Evolutionary conservation across 2,888 invertebrate genomes (phyloP), one percentile per base, ranked within the genome.

Genomic region (Tetramorium bicarinatum): DNA sequence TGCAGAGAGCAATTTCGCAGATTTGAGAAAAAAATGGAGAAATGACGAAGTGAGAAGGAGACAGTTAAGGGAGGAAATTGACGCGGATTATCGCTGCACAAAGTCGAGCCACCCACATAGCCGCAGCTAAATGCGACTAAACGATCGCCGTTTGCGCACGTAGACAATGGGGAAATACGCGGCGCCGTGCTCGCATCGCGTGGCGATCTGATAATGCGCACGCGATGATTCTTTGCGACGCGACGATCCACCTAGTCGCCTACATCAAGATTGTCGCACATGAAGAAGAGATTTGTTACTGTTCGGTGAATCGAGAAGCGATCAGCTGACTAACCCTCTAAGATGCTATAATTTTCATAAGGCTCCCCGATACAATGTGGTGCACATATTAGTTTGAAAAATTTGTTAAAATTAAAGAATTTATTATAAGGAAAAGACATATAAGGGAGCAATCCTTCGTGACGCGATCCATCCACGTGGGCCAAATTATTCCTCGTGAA

Each of bases 41-140:
- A n/a, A 25, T 47, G 25, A 59, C 3, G 21, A 25, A 4, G 18
- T 8, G 7, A 8, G n/a, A 2, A 38, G 11, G 29, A 38, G 41
- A 18, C 0, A 7, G 25, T 4, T 25, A 15, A n/a, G 38, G 59
- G 38, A n/a, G 61, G 4, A 13, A 77, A 82, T 76, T 47, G 38
- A 59, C 77, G 67, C 38, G 56, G 83, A 85, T 85, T 77, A 85
- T 85, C 54, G 84, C 69, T 15, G 67, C 34, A 74, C 67, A 62
- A 83, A 85, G 69, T 83, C 74, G 66, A 84, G 84, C 87, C 87
- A 87, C 87, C 87, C 87, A 87, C 85, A 85, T 85, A 74, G 82
- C n/a, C 56, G 52, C 18, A 47, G 41, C 59, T 74, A 77, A 82
- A 67, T 71, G 82, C 81, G 41, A 61, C 52, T 72, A 79, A 82